Evolutionary conservation across 2,797 vertebrate species (phyloP), one percentile per base, ranked within the genome.

Genomic region (Agapornis canus): DNA sequence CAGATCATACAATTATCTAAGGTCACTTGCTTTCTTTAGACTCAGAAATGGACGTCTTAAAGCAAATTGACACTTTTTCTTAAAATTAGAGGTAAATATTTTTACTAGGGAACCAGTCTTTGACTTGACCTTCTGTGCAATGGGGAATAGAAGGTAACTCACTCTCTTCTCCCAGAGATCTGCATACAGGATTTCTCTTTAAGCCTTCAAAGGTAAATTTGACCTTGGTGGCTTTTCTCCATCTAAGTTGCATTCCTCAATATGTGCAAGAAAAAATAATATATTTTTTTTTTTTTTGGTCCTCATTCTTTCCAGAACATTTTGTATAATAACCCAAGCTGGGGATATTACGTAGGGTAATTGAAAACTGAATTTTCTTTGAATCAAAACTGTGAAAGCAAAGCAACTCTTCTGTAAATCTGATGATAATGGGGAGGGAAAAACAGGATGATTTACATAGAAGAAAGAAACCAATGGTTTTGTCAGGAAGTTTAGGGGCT

Each of bases 91-190:
- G 4, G 11, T 47, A 52, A 57, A 18, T 6, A 2, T 13, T 59
- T 76, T 77, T n/a, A 19, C 9, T 13, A 27, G 40, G 43, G 14
- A 63, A 45, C 8, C 2, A 19, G 56, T 16, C 31, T 21, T 68
- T 54, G 20, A 11, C 26, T 29, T 43, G 27, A 9, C 17, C 56
- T 20, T 19, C 47, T 21, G 17, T 43, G 57, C 56, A 13, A 0
- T 2, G 10, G 29, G 65, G 45, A 64, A 5, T 0, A 0, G 25
- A 32, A 21, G 9, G 5, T 27, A 51, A 16, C 65, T 81, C 56
- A 2, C 9, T 14, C 27, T 35, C 32, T 78, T 18, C 20, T 48
- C 52, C 72, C 32, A 2, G 3, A 11, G 12, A 79, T 63, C 76
- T 64, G 22, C 61, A n/a, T 22, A 35, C 2, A 6, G 35, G 6